phyloP scores from a whole-genome alignment of 1,140 invertebrate genomes.

The Scylla paramamosain region DNA sequence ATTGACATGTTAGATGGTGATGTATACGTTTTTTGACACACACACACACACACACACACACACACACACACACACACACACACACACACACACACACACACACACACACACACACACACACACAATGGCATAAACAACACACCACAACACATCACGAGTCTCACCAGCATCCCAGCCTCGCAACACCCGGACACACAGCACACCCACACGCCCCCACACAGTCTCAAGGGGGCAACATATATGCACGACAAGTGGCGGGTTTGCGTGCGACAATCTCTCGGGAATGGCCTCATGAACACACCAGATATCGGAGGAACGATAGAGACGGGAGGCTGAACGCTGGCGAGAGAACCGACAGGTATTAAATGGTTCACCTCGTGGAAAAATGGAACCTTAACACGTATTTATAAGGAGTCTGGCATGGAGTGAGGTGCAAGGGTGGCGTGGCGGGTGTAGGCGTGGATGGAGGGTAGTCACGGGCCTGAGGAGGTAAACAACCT shows the following conservation, averaged over 20 bases:
- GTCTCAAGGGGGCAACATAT: too few relatives aligned
- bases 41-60: background rate
- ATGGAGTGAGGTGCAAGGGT: background rate
- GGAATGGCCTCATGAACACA: background rate
- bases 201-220: too few relatives aligned
- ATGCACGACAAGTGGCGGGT: background rate
- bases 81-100: slow-evolving; percentile 40
- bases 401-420: background rate
- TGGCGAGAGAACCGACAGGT: background rate
- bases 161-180: too few relatives aligned
- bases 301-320: background rate
- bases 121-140: background rate
- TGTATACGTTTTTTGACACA: background rate
- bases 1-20: background rate
- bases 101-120: slow-evolving; percentile 47
- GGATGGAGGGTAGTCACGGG: background rate
- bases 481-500: background rate
- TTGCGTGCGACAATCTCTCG: background rate
- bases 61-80: slow-evolving; percentile 38
- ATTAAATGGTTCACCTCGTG: background rate
- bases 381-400: background rate
- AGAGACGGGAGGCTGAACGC: background rate
- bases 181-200: too few relatives aligned
- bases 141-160: too few relatives aligned
- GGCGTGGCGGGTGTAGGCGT: background rate